A percentile compares a stretch with the other conserved stretches of the same genome.
Conservation (phyloP, 2,113 vertebrate genomes). For the Pitta sordida region DNA sequence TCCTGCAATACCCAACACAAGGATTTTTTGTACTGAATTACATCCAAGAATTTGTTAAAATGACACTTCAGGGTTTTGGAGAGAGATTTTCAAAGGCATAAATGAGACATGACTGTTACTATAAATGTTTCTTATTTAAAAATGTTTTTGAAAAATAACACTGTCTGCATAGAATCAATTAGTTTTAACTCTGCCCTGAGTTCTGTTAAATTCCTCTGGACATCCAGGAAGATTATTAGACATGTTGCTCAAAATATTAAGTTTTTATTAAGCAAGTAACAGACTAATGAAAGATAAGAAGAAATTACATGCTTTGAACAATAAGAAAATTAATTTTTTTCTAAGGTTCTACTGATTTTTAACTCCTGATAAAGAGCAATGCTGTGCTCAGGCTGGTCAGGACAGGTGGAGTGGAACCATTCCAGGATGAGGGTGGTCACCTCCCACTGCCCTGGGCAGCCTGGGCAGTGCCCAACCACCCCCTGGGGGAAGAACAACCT, state of each 20-base stretch:
- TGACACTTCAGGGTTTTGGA: not conserved
- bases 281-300: not conserved
- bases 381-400: not conserved
- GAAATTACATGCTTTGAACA: not conserved
- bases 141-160: not conserved
- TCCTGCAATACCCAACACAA: not conserved
- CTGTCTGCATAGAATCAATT: not conserved
- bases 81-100: not conserved
- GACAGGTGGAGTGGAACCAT: not conserved
- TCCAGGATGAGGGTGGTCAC: too few species aligned
- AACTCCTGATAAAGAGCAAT: not conserved
- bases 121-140: not conserved
- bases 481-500: too few species aligned
- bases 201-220: not conserved
- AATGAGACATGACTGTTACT: not conserved
- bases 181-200: not conserved
- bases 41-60: not conserved
- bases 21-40: not conserved
- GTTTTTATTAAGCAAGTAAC: constrained; percentile 18
- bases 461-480: too few species aligned
- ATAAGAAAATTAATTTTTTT: not conserved
- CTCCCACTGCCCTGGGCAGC: too few species aligned
- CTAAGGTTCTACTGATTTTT: not conserved
- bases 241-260: not conserved
- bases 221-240: not conserved